Conservation (phyloP, 2,113 vertebrate species). For the Litocranius walleri region DNA sequence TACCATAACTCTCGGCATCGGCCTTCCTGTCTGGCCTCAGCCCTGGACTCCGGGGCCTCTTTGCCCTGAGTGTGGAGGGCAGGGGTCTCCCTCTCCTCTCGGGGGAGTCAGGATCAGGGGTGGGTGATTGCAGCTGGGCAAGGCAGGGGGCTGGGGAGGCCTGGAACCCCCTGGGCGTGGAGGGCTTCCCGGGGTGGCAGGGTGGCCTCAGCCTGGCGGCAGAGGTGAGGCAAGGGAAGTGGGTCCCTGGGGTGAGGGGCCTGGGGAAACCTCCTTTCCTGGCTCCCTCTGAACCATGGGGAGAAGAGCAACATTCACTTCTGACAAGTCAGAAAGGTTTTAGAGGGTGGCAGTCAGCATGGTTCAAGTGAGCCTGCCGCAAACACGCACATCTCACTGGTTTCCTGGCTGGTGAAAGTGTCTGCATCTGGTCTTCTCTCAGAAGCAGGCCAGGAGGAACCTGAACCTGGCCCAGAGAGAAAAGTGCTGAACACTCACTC, state of each 20-base stretch:
- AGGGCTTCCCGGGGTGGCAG: not conserved
- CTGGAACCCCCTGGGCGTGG: not conserved
- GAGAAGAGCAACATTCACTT: no score
- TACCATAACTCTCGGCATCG: accelerated
- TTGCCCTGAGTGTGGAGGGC: not conserved
- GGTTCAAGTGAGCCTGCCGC: accelerated
- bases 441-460: not conserved
- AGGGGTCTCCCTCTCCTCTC: not conserved
- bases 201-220: not conserved
- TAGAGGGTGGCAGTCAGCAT: not conserved
- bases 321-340: not conserved
- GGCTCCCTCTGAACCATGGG: not conserved
- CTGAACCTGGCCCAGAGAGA: accelerated
- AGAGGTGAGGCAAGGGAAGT: not conserved
- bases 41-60: accelerated
- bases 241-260: no score
- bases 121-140: not conserved
- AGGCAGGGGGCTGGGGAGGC: accelerated
- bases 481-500: accelerated
- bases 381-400: accelerated
- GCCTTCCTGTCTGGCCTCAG: not conserved
- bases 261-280: not conserved
- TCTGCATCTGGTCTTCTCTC: no score
- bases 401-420: accelerated
- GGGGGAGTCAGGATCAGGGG: not conserved